phyloP scores from a whole-genome alignment of 1,140 invertebrate genomes.

The Diachasma alloeum region DNA sequence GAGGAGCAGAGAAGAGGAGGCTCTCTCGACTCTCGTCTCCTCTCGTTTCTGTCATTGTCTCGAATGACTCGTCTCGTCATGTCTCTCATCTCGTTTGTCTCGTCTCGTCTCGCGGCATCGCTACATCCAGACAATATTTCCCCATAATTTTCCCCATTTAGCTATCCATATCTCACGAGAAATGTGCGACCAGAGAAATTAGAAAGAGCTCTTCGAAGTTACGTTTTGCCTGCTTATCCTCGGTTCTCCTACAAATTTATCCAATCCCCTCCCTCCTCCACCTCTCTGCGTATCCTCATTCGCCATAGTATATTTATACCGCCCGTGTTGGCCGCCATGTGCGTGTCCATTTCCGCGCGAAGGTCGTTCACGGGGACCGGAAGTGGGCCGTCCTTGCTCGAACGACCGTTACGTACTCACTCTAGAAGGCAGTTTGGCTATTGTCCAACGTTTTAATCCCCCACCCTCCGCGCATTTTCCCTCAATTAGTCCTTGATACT shows the following conservation, averaged over 20 bases:
- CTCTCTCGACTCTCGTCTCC: no score
- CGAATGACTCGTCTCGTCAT: no score
- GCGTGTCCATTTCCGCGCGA: conserved; percentile 57
- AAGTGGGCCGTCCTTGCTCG: conserved; percentile 61
- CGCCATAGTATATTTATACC: conserved; percentile 38
- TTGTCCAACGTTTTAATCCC: not conserved
- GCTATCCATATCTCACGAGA: no score
- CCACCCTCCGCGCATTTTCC: no score
- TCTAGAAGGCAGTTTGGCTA: conserved; percentile 13
- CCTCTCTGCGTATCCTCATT: conserved; percentile 25
- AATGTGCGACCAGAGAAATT: not conserved
- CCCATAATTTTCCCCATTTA: no score
- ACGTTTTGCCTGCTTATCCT: not conserved
- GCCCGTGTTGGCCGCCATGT: conserved; percentile 38
- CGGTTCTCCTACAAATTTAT: not conserved
- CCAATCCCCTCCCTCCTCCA: conserved; percentile 19
- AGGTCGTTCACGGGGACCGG: conserved; percentile 58
- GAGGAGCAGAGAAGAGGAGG: no score
- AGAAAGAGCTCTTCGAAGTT: not conserved
- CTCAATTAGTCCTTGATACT: no score
- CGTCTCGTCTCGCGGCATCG: no score
- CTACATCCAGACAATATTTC: no score
- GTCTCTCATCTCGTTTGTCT: no score
- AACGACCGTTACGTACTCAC: conserved; percentile 52
- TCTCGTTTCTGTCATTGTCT: no score